Evolutionary conservation across 2,888 invertebrate genomes (phyloP).

Genomic region (Invenusta paracnida): DNA sequence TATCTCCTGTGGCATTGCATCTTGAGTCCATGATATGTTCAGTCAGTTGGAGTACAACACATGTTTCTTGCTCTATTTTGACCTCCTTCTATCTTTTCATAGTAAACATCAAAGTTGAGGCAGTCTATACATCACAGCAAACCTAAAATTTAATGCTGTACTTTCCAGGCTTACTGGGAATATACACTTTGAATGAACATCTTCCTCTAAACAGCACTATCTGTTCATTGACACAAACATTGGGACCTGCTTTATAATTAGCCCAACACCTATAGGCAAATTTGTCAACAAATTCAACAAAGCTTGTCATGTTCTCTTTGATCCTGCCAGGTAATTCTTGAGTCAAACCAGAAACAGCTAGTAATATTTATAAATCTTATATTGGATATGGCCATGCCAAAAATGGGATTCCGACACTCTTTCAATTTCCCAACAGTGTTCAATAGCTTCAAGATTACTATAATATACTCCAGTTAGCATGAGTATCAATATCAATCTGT

Average conservation of each 20-base stretch:
- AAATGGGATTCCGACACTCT: not conserved
- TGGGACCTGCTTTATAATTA: constrained; percentile 17
- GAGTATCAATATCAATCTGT: too few species aligned
- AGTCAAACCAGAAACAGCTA: not conserved
- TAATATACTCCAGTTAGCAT: not conserved
- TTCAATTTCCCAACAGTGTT: not conserved
- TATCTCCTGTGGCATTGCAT: constrained; percentile 7
- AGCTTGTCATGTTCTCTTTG: not conserved
- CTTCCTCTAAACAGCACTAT: constrained; percentile 14
- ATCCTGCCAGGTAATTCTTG: not conserved
- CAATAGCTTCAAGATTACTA: not conserved
- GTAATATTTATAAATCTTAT: not conserved
- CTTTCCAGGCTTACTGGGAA: constrained; percentile 9
- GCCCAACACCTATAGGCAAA: not conserved
- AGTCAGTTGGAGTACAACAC: constrained; percentile 3
- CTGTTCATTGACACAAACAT: constrained; percentile 13
- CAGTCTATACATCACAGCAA: not conserved
- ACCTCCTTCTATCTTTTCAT: not conserved
- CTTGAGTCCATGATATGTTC: not conserved
- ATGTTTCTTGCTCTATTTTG: not conserved
- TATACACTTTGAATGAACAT: constrained; percentile 9
- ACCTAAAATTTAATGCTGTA: not conserved
- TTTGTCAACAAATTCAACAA: not conserved
- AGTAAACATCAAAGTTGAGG: not conserved
- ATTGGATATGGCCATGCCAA: not conserved